These are phyloP conservation scores for Glaucopsyche alexis DNA, from an alignment of 2,888 invertebrate genomes.

Conservation along the genomic window DNA sequence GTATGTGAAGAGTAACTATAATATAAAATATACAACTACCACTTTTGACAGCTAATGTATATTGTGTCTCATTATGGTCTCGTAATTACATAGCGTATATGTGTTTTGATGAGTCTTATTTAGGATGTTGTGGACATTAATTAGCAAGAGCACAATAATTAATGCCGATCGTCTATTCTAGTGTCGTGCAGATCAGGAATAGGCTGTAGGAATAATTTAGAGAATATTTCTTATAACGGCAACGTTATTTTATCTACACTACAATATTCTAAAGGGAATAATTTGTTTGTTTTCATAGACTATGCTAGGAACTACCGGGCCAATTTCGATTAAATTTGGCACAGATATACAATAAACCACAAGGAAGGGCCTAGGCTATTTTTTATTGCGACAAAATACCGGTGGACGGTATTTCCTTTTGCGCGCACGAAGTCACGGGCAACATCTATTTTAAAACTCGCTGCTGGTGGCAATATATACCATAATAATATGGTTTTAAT, in stretches of 20 bases:
- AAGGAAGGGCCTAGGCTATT: too few relatives aligned
- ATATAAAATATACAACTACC: background rate
- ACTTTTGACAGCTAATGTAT: background rate
- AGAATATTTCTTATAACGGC: background rate
- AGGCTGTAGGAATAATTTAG: background rate
- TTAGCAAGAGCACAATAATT: background rate
- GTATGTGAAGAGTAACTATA: too few relatives aligned
- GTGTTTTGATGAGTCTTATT: background rate
- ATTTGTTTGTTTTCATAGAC: too few relatives aligned
- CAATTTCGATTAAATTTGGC: too few relatives aligned
- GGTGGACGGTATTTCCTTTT: too few relatives aligned
- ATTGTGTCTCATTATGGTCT: background rate
- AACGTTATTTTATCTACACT: background rate
- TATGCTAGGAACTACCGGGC: too few relatives aligned
- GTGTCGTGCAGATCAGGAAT: background rate
- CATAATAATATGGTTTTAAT: too few relatives aligned
- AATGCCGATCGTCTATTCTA: background rate
- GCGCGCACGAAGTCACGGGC: too few relatives aligned
- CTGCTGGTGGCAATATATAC: too few relatives aligned
- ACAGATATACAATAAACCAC: too few relatives aligned
- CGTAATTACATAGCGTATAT: background rate
- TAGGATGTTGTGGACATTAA: background rate
- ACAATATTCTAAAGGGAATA: background rate
- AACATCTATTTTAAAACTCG: too few relatives aligned
- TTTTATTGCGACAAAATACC: too few relatives aligned